Base-by-base conservation (phyloP, 2,888 invertebrate genomes). In the Morpho achilles region DNA sequence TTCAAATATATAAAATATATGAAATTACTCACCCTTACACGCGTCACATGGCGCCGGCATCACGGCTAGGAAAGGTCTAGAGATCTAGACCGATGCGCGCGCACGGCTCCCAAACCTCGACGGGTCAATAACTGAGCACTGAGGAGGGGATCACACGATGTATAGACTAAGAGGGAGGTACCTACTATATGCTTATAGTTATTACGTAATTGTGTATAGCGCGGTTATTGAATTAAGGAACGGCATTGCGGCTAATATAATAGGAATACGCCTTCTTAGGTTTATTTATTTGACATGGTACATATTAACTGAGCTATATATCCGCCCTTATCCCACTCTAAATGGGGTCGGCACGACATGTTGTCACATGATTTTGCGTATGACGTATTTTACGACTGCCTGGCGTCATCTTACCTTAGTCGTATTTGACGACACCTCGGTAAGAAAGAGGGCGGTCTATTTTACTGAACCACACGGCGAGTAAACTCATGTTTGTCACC, bases 51-150 rank as follows among this genome's bases (percentile, higher is more conserved):
- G 89, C 39, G 87, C 85, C 69, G 89, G 89, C 89, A 88, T 84
- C 73, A 65, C 75, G 64, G 61, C 68, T 64, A 66, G 67, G 65
- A 67, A 64, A 61, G 72, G 71, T 70, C 75, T 69, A 68, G 69
- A 70, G 67, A 46, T 68, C 67, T 54, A 64, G 67, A 60, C 63
- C 64, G 67, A 57, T 63, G 65, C 70, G 72, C 77, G 82, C 84
- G 81, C 84, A 85, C 76, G 64, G 59, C 69, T 66, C 66, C 63
- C 72, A 66, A 64, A 63, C 73, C 64, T 71, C 66, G 68, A 62
- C 84, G 82, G 89, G 87, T 89, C 89, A 87, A 89, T 89, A 89
- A 87, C 89, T 88, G 87, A 79, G 80, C 67, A 72, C 69, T 70
- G 74, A 77, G 72, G 79, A 80, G 83, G 83, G 81, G 77, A 81